These are phyloP conservation scores for Coranthus polyacanthus DNA, from an alignment of 2,797 vertebrate species.

Conservation along the genomic window DNA sequence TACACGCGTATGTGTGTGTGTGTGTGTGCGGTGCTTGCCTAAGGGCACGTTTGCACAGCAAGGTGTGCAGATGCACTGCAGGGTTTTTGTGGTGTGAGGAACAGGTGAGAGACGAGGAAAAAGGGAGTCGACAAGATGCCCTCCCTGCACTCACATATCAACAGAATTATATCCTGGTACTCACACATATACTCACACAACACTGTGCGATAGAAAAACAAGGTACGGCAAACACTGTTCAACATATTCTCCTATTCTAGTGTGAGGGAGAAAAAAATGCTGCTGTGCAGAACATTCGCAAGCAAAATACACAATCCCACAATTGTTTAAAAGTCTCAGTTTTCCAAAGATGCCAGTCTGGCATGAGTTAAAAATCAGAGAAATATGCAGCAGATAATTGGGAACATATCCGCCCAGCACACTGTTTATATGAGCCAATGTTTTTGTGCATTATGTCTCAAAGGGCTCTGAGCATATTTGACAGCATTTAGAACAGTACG, in stretches of 20 bases:
- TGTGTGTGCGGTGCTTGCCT: conserved; percentile 54
- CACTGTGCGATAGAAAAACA: not conserved
- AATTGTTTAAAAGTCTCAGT: conserved; percentile 65
- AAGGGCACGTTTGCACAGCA: conserved; percentile 67
- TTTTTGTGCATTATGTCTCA: conserved; percentile 74
- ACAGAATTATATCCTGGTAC: conserved; percentile 27
- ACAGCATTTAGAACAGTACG: conserved; percentile 67
- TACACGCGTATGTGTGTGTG: conserved; percentile 23
- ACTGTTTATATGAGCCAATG: conserved; percentile 76
- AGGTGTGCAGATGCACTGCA: conserved; percentile 57
- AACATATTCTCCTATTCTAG: conserved; percentile 48
- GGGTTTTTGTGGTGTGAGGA: conserved; percentile 60
- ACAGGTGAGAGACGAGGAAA: conserved; percentile 70
- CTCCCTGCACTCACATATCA: conserved; percentile 30
- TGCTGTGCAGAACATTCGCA: conserved; percentile 35
- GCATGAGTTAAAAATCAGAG: conserved; percentile 76
- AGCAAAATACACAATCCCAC: conserved; percentile 60
- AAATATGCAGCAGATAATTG: conserved; percentile 79
- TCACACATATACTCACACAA: conserved; percentile 25
- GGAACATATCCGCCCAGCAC: conserved; percentile 70
- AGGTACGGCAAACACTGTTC: conserved; percentile 31
- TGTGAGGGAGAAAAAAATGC: not conserved
- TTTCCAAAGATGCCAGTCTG: conserved; percentile 74
- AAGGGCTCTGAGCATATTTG: conserved; percentile 65
- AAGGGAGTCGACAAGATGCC: conserved; percentile 60